Percentiles rank a stretch among this genome's conserved stretches.
Conservation (phyloP, 2,113 vertebrate genomes). For the Hystrix brachyura region DNA sequence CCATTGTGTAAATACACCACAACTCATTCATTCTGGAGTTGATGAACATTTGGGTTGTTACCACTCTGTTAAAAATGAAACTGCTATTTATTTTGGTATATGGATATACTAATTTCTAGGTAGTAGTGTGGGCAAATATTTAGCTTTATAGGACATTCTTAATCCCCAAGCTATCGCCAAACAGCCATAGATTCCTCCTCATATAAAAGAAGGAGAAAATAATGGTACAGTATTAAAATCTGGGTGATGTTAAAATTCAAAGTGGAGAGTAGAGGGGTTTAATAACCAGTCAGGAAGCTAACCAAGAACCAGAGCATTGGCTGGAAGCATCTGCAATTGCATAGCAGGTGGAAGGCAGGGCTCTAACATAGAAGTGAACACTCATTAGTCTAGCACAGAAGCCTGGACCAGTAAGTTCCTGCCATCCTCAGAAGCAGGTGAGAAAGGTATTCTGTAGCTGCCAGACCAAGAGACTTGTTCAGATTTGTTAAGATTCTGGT, state of each 20-base stretch:
- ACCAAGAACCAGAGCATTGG: background rate
- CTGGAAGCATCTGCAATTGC: background rate
- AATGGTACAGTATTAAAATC: background rate
- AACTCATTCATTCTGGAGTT: background rate
- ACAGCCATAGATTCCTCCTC: background rate
- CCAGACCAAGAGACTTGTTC: background rate
- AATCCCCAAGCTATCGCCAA: background rate
- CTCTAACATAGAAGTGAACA: background rate
- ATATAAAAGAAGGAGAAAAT: background rate
- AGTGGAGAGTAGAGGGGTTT: background rate
- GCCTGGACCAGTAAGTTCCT: background rate
- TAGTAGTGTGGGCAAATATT: background rate
- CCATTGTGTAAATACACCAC: background rate
- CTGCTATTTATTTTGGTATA: constrained; percentile 31
- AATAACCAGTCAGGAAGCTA: background rate
- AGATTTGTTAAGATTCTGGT: background rate
- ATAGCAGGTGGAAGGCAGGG: background rate
- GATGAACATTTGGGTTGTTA: background rate
- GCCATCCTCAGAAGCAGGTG: background rate
- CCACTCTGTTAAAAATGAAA: background rate
- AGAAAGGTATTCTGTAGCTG: background rate
- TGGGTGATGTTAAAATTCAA: background rate
- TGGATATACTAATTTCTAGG: constrained; percentile 27
- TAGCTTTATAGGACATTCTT: background rate
- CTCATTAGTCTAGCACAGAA: background rate